Evolutionary conservation across 2,113 vertebrate species (phyloP), one percentile per base, ranked within the genome.

Genomic region (Perognathus longimembris): DNA sequence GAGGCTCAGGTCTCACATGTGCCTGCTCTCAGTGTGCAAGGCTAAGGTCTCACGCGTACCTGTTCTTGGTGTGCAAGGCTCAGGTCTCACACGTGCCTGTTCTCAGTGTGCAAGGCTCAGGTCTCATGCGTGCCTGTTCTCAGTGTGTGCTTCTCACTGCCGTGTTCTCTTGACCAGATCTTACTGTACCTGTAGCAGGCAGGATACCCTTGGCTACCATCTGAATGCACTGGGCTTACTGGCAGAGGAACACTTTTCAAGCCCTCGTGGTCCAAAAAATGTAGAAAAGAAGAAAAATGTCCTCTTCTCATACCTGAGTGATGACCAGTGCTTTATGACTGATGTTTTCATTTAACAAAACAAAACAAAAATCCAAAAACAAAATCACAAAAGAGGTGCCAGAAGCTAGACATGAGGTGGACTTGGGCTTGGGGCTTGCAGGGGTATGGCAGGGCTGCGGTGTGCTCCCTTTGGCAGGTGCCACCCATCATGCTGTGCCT

Each of bases 11-110:
- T n/a, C 45, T 45, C 45, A 45, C 45, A 6, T 11, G 6, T 0
- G 0, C 4, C 12, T 24, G 36, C 21, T 17, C 2, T 6, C 7
- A 22, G 24, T 30, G 32, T 34, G 24, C 7, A 0, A 1, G 42
- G 30, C 7, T 82, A 6, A 18, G 50, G 14, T 4, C 50, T 54
- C 50, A 54, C 50, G 12, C 50, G 10, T 5, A 15, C 50, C 14
- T 15, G 50, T 15, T 54, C 15, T 45, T 17, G 12, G 50, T 14
- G 3, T 17, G 2, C 45, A 45, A 45, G 12, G 50, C 10, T 54
- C 50, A 17, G 50, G 12, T 3, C 50, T 54, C 50, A 54, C 50
- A 11, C 15, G 12, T 54, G 50, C 50, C 14, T 3, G 50, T 15
- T 54, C 15, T 54, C 10, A 3, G 10, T 54, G 2, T 11, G 6